Evolutionary conservation across 2,797 vertebrate genomes (phyloP), one percentile per base, ranked within the genome.

Genomic region (Sebastes cheni): DNA sequence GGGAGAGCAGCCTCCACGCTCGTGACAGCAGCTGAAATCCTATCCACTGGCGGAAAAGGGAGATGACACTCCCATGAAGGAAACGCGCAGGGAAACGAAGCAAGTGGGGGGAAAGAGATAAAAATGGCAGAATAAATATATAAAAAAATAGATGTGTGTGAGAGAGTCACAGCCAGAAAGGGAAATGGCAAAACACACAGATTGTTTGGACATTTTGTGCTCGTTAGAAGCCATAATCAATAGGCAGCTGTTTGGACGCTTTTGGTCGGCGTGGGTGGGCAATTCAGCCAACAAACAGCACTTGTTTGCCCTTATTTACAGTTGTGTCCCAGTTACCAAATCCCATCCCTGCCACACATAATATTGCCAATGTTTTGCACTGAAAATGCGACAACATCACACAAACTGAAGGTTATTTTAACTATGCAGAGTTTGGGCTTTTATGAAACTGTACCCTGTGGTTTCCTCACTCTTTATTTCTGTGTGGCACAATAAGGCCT

Each of bases 21-120:
- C n/a, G 30, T 92, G 91, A 92, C 90, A 87, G 87, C 83, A 80
- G 80, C 85, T 84, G 82, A 88, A 91, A 89, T 91, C 85, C 82
- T 36, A 80, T 89, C 82, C 77, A 77, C 81, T 59, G 80, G 72
- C 87, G 87, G 82, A 84, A 83, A 88, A 86, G 76, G 80, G 75
- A 89, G 79, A 81, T 68, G 87, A 90, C 89, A 87, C 68, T 81
- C 59, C 84, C 82, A 68, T 82, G 82, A 82, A 93, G 74, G 72
- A 81, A 80, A 79, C 73, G 34, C 42, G 34, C 70, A 56, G 67
- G 72, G 46, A 87, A 77, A 87, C 8, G 34, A 79, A 52, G 66
- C 69, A 78, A 80, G 67, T n/a, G 12, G 20, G 32, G 39, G 39
- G 18, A 64, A 39, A 14, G 25, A 56, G 70, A 67, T 52, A 77